These are phyloP conservation scores for Pyrrhosoma nymphula DNA, from an alignment of 2,888 invertebrate genomes.

Conservation along the genomic window DNA sequence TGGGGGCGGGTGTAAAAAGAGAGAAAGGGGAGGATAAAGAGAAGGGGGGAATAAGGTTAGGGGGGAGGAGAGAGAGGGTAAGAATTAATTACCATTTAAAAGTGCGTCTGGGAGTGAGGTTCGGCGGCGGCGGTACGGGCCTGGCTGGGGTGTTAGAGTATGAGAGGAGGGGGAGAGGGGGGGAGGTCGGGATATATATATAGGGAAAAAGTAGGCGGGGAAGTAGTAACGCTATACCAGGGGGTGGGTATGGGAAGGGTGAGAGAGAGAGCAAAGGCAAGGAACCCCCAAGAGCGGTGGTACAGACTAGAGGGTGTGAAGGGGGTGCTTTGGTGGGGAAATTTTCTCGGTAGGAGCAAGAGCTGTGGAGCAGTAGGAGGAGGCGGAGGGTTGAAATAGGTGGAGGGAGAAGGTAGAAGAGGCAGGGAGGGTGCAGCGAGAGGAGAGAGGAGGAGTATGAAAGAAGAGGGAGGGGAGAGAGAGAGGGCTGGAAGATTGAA, in stretches of 20 bases:
- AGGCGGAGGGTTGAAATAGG: neutral
- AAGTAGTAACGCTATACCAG: neutral
- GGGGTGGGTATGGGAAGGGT: neutral
- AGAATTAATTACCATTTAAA: constrained; percentile 67
- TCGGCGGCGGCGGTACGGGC: neutral
- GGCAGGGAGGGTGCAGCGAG: neutral
- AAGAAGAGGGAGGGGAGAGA: neutral
- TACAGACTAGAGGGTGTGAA: neutral
- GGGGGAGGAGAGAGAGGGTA: constrained; percentile 20
- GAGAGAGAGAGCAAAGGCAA: neutral
- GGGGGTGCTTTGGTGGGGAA: neutral
- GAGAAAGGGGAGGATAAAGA: neutral
- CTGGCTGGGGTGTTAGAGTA: neutral
- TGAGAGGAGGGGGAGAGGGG: neutral
- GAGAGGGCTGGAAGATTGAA: constrained; percentile 42
- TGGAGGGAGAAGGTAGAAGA: neutral
- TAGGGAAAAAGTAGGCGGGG: neutral
- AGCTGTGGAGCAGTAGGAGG: neutral
- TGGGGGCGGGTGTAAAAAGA: neutral
- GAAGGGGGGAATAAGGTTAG: neutral
- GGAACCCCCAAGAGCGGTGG: neutral
- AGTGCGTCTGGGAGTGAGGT: constrained; percentile 63
- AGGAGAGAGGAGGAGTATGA: neutral
- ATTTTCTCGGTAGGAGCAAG: too few species aligned
- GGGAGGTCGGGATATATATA: neutral